Conservation (phyloP, 2,797 vertebrate genomes). For the Semaprochilodus insignis region DNA sequence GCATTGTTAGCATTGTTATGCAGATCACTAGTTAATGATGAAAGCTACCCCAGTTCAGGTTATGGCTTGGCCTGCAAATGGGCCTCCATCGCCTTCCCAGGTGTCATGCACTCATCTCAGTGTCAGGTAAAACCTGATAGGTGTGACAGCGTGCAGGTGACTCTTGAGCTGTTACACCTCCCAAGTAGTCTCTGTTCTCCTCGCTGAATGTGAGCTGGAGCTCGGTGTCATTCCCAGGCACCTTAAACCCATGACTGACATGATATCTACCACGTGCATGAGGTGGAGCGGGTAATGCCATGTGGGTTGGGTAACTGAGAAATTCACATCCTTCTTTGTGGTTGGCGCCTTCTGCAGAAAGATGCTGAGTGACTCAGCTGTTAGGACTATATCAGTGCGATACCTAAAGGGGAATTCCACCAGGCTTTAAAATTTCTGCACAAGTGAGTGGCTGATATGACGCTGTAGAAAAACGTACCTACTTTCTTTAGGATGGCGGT, state of each 20-base stretch:
- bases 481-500: too few species aligned
- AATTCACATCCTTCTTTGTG: conserved; percentile 11
- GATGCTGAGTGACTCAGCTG: neutral
- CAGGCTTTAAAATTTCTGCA: too few species aligned
- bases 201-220: conserved; percentile 7
- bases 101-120: neutral
- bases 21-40: too few species aligned
- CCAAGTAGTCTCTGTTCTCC: neutral
- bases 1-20: too few species aligned
- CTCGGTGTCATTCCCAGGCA: conserved; percentile 7
- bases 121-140: conserved; percentile 18
- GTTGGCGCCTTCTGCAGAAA: neutral
- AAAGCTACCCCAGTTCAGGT: too few species aligned
- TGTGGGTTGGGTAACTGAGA: conserved; percentile 27
- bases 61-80: neutral
- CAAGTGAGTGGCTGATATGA: too few species aligned
- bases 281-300: neutral
- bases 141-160: conserved; percentile 5
- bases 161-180: neutral
- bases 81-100: neutral
- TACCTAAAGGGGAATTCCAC: too few species aligned
- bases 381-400: neutral
- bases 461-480: too few species aligned
- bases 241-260: conserved; percentile 27
- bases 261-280: conserved; percentile 16